A percentile compares a stretch with the other conserved stretches of the same genome.
Conservation (phyloP, 2,113 vertebrate genomes). For the Crocuta crocuta region DNA sequence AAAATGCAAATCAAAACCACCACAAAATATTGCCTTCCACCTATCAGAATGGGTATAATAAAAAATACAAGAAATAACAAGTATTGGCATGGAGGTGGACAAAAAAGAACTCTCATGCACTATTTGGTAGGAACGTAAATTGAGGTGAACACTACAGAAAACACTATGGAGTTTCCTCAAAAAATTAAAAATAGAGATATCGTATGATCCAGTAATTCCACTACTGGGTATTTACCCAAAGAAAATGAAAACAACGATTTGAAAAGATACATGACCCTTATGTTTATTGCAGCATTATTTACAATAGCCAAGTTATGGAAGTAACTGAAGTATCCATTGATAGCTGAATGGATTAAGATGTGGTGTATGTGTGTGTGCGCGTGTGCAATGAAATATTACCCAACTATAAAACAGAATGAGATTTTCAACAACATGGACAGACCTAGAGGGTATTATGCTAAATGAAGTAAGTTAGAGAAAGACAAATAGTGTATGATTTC, state of each 20-base stretch:
- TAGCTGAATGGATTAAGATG: neutral
- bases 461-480: neutral
- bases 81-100: neutral
- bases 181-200: neutral
- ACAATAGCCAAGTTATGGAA: neutral
- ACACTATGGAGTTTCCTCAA: neutral
- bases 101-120: neutral
- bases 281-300: neutral
- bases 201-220: neutral
- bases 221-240: neutral
- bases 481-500: neutral
- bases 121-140: neutral
- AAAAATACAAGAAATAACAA: neutral
- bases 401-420: neutral
- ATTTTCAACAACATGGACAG: neutral
- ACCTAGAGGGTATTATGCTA: neutral
- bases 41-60: neutral
- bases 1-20: neutral
- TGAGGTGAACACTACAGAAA: neutral
- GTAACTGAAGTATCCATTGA: neutral
- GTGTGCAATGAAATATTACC: neutral
- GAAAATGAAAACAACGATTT: neutral
- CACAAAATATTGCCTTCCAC: neutral
- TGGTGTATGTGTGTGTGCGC: neutral
- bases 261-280: neutral